Evolutionary conservation across 2,888 invertebrate species (phyloP).

Genomic region (Ischnus inquisitorius): DNA sequence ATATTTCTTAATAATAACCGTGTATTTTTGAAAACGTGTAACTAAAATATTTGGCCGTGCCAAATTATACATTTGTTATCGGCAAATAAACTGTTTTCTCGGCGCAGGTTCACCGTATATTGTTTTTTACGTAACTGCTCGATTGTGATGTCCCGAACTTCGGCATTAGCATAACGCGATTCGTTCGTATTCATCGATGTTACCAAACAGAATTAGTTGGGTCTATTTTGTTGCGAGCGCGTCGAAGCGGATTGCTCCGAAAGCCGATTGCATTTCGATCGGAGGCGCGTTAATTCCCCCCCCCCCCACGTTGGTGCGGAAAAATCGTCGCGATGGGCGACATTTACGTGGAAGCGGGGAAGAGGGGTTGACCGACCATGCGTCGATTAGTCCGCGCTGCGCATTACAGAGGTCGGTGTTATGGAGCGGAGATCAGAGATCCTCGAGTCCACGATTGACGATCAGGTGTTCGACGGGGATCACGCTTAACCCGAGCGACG

Average conservation of each 20-base stretch:
- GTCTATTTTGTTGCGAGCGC: slow-evolving; percentile 40
- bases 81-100: too few species aligned
- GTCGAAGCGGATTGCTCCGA: slow-evolving; percentile 46
- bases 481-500: slow-evolving; percentile 62
- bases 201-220: slow-evolving; percentile 23
- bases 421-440: slow-evolving; percentile 17
- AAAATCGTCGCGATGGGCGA: slow-evolving; percentile 27
- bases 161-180: slow-evolving; percentile 7
- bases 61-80: too few species aligned
- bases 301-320: slow-evolving; percentile 17
- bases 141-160: not conserved
- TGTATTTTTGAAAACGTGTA: too few species aligned
- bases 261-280: slow-evolving; percentile 24
- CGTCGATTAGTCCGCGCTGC: not conserved
- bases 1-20: too few species aligned
- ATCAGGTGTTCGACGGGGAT: slow-evolving; percentile 81
- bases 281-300: slow-evolving; percentile 40
- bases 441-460: slow-evolving; percentile 70
- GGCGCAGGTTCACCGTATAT: too few species aligned
- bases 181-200: not conserved
- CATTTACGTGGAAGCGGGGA: not conserved
- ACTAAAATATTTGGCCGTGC: too few species aligned
- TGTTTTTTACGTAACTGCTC: not conserved
- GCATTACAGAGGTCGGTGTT: not conserved
- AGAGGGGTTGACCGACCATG: slow-evolving; percentile 20